These are phyloP conservation scores for Sternarchorhynchus goeldii DNA, from an alignment of 2,797 vertebrate genomes.

Conservation along the genomic window DNA sequence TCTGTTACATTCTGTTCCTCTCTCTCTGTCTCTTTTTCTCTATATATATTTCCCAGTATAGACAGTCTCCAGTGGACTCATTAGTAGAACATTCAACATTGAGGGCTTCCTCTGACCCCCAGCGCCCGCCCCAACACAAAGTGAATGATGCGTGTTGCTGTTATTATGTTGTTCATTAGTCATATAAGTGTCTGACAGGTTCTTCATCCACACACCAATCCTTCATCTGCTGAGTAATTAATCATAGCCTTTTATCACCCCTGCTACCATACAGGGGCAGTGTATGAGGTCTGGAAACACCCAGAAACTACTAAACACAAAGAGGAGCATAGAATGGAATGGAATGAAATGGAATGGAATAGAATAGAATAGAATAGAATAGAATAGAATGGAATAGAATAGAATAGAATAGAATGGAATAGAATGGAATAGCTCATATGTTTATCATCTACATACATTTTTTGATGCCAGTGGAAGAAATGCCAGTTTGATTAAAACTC, in stretches of 20 bases:
- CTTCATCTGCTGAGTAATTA: slow-evolving; percentile 41
- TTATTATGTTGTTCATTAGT: slow-evolving; percentile 52
- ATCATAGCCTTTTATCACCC: slow-evolving; percentile 39
- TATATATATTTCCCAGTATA: slow-evolving; percentile 68
- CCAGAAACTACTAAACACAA: not conserved
- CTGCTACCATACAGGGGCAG: not conserved
- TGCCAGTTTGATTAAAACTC: too few relatives aligned
- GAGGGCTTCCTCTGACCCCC: slow-evolving; percentile 60
- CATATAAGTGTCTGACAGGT: slow-evolving; percentile 47
- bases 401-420: not conserved
- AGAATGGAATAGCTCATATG: not conserved
- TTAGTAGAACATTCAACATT: slow-evolving; percentile 72
- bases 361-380: not conserved
- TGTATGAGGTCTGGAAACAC: not conserved
- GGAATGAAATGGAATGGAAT: not conserved
- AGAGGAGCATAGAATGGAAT: not conserved
- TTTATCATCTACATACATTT: not conserved
- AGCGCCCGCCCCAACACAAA: slow-evolving; percentile 30
- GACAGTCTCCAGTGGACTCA: slow-evolving; percentile 82
- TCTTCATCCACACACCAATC: slow-evolving; percentile 41
- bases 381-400: not conserved
- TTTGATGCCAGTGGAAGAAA: too few relatives aligned
- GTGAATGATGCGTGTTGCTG: slow-evolving; percentile 36
- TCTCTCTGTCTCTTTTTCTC: slow-evolving; percentile 71
- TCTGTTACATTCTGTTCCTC: slow-evolving; percentile 72